These are phyloP conservation scores for Numida meleagris DNA, from an alignment of 2,113 vertebrate species.

Conservation along the genomic window DNA sequence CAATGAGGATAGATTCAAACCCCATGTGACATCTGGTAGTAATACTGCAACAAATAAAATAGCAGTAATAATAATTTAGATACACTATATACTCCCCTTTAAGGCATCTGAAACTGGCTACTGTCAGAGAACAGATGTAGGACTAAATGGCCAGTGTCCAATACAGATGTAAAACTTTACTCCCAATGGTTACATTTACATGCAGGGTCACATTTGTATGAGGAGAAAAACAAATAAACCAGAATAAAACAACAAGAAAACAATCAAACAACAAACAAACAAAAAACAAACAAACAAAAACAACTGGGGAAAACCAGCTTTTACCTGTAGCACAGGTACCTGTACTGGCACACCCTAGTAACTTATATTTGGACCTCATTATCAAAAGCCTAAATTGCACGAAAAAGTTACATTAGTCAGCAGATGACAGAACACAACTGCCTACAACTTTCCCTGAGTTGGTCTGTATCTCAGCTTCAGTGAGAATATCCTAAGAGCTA, in stretches of 20 bases:
- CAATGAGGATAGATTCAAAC: not conserved
- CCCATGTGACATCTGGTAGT: conserved; percentile 2
- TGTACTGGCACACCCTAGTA: not conserved
- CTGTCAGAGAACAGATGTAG: conserved; percentile 45
- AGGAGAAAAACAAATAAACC: not conserved
- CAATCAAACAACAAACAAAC: too few relatives aligned
- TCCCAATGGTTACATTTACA: not conserved
- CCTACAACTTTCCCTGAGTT: not conserved
- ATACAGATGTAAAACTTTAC: not conserved
- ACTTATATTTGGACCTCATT: not conserved
- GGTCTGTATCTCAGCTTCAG: not conserved
- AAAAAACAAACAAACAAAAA: not conserved
- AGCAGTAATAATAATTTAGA: conserved; percentile 46
- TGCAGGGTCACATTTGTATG: not conserved
- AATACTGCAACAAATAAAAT: conserved; percentile 45
- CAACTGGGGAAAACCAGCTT: not conserved
- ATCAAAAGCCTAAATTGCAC: not conserved
- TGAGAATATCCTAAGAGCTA: not conserved
- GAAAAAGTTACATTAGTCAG: not conserved
- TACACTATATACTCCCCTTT: conserved; percentile 13
- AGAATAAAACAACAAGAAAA: too few relatives aligned
- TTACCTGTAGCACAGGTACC: too few relatives aligned
- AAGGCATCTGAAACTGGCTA: conserved; percentile 48
- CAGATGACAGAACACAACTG: not conserved
- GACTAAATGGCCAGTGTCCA: not conserved